Base-by-base conservation (phyloP, 2,113 vertebrate species). In the Sitta europaea region DNA sequence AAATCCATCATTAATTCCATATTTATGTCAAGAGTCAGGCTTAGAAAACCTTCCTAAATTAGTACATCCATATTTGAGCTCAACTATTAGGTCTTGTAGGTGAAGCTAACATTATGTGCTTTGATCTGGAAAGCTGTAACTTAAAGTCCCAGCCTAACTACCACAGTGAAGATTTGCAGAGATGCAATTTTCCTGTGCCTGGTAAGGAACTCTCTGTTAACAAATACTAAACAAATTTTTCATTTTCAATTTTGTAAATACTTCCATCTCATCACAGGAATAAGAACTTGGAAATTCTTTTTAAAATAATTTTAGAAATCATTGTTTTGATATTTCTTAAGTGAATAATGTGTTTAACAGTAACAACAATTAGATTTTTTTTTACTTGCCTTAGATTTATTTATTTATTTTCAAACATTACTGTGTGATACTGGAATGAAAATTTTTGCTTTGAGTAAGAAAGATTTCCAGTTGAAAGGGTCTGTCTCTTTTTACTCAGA, bases 291-390 rank as follows among this genome's bases (percentile, higher is more conserved):
- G 33, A 92, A 91, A 63, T 45, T 7, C 10, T 63, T 62, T 43
- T 45, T 3, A 0, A 20, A 20, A 45, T 18, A 20, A 45, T 45
- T 45, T 18, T 5, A 0, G 9, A 51, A 71, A 59, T 24, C 0
- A 23, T 42, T 80, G 5, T 70, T 88, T 65, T 75, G 1, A 4
- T 65, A 40, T 73, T 7, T 77, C 63, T 33, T 29, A 57, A 77
- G 22, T 62, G 19, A 87, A 84, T 58, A n/a, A 1, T 54, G 3
- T 25, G 6, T 78, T 77, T 36, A 84, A 14, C 31, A 84, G 33
- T 57, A 8, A 25, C 4, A 65, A 53, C 4, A 43, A 19, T 47
- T 45, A 53, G 16, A 24, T 21, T 21, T 31, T 9, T 33, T 47
- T 63, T 38, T 71, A 78, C 36, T 75, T 71, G 4, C 12, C 8